Evolutionary conservation across 1,140 invertebrate genomes (phyloP).

Genomic region (Campoletis sonorensis): DNA sequence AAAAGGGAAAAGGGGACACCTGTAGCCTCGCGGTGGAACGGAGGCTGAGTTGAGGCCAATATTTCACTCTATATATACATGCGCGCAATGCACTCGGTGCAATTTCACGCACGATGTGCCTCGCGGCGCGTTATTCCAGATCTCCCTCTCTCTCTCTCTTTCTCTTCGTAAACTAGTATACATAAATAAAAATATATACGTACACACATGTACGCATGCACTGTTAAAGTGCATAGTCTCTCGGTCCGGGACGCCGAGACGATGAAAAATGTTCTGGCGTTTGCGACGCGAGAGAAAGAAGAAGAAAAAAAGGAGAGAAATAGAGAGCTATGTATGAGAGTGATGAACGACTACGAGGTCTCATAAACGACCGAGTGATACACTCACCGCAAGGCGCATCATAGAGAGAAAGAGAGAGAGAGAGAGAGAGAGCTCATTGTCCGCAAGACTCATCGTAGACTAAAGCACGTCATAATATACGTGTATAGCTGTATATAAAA

Average conservation of each 20-base stretch:
- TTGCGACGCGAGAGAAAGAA: constrained; percentile 31
- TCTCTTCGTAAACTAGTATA: not conserved
- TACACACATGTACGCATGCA: not conserved
- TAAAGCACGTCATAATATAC: not conserved
- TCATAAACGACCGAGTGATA: constrained; percentile 74
- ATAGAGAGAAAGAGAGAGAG: not conserved
- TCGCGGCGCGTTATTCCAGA: not conserved
- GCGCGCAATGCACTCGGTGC: constrained; percentile 1
- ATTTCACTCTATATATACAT: not conserved
- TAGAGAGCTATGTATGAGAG: constrained; percentile 47
- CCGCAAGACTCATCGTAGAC: constrained; percentile 47
- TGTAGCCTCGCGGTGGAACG: constrained; percentile 7
- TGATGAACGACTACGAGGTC: constrained; percentile 70
- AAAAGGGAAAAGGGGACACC: constrained; percentile 2
- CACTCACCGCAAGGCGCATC: too few species aligned
- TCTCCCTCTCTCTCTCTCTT: not conserved
- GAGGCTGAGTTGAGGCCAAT: constrained; percentile 3
- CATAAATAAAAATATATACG: not conserved
- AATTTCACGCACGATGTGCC: constrained; percentile 29
- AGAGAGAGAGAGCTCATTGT: constrained; percentile 63
- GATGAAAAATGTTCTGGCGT: constrained; percentile 66
- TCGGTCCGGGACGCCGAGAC: constrained; percentile 7
- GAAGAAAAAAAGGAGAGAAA: constrained; percentile 9
- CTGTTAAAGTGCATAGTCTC: constrained; percentile 36
- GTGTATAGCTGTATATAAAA: not conserved